Evolutionary conservation across 23 tunicate species (phyloP).

Genomic region (Trididemnum nubilum): DNA sequence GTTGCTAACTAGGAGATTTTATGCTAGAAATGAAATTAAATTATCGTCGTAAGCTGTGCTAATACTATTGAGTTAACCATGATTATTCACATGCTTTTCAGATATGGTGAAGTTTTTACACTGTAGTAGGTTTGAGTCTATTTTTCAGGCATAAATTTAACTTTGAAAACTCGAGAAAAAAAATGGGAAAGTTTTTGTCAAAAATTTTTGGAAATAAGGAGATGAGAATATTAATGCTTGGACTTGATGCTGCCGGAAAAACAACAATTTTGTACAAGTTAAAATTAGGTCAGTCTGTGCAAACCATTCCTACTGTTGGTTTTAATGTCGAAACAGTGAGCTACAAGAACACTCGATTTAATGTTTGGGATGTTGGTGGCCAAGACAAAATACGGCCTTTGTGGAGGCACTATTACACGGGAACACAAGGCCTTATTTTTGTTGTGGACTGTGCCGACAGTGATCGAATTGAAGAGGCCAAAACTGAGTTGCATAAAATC

Average conservation of each 20-base stretch:
- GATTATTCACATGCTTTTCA: too few species aligned
- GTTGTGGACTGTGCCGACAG: constrained; percentile 95
- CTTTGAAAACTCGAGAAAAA: too few species aligned
- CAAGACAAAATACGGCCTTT: constrained; percentile 94
- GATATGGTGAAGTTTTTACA: too few species aligned
- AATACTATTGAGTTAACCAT: too few species aligned
- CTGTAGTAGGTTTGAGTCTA: too few species aligned
- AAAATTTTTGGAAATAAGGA: constrained; percentile 79
- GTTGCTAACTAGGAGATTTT: too few species aligned
- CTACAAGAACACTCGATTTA: constrained; percentile 75
- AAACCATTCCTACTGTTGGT: constrained; percentile 93
- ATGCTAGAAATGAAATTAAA: too few species aligned
- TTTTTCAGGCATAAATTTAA: too few species aligned
- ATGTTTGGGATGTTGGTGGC: constrained; percentile 98
- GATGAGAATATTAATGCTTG: constrained; percentile 92
- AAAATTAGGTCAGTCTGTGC: constrained; percentile 79
- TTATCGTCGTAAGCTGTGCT: too few species aligned
- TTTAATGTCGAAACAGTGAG: constrained; percentile 94
- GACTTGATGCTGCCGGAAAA: constrained; percentile 98
- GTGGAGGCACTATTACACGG: constrained; percentile 92
- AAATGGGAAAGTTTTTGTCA: constrained; percentile 59
- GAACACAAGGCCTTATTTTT: constrained; percentile 95
- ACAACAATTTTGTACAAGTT: constrained; percentile 90
- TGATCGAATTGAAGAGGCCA: constrained; percentile 95
- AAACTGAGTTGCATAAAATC: constrained; percentile 75